Evolutionary conservation across 2,113 vertebrate genomes (phyloP), one percentile per base, ranked within the genome.

Genomic region (Engystomops pustulosus): DNA sequence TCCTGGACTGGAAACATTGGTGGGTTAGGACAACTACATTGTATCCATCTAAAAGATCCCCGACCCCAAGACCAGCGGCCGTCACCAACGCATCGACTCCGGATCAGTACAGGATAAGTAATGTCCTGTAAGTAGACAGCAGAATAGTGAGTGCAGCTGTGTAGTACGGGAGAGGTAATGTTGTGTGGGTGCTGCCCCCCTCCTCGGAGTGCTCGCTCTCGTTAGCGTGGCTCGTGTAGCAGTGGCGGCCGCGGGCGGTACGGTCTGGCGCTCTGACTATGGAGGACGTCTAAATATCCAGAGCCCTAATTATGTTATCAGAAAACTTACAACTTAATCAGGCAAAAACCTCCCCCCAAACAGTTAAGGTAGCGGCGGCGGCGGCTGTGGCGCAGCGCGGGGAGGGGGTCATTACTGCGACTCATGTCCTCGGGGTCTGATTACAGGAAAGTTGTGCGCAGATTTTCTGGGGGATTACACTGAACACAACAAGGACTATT

Each of bases 251-350:
- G 86, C 65, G 20, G 47, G 78, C 83, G 79, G 27, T 9, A 32
- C 86, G 86, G 80, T 84, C 85, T 86, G 85, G 86, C 89, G 76
- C 47, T 88, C 77, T 87, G 86, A 87, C 87, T 62, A 87, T 65
- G 69, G 90, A 88, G 89, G 86, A 89, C 79, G 89, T 83, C 85
- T 88, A 86, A 87, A 88, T 90, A 88, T 78, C 86, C 86, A 88
- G 87, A 88, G 51, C 86, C 88, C 89, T 90, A 89, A 89, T 90
- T 91, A 89, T 86, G 90, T 90, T 88, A 89, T 88, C 86, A 89
- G 88, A 91, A 2, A 88, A 80, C 87, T 89, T 86, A 82, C 36
- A 89, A 91, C 90, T 88, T 89, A 90, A 92, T 86, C 71, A 86
- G 81, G 88, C 87, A 88, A 55, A 88, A 89, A 75, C 89, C 83